Evolutionary conservation across 2,113 vertebrate species (phyloP).

Genomic region (Chamaea fasciata): DNA sequence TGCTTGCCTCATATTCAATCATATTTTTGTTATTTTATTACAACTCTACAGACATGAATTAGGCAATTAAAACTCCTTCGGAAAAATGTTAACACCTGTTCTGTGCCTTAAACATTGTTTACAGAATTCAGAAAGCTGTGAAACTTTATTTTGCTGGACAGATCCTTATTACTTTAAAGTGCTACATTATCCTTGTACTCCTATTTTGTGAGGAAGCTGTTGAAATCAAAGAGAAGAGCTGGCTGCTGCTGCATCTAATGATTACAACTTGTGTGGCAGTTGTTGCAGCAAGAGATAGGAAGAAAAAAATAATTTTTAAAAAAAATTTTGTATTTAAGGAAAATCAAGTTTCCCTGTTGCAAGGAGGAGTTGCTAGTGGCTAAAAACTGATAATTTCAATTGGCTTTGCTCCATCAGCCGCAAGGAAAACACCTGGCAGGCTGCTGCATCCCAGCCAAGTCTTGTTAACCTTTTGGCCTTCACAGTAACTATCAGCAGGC

Average conservation of each 20-base stretch:
- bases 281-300: neutral
- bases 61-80: constrained; percentile 21
- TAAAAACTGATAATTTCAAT: constrained; percentile 60
- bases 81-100: constrained; percentile 38
- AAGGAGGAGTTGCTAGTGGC: constrained; percentile 24
- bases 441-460: constrained; percentile 53
- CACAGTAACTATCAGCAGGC: constrained; percentile 65
- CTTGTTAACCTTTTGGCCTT: constrained; percentile 76
- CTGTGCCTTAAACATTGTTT: neutral
- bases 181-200: neutral
- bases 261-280: constrained; percentile 27
- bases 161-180: constrained; percentile 23
- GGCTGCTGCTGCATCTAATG: constrained; percentile 28
- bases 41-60: constrained; percentile 9
- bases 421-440: constrained; percentile 72
- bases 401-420: constrained; percentile 71
- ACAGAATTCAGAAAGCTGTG: neutral
- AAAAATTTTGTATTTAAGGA: neutral
- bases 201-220: neutral
- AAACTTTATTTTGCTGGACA: constrained; percentile 13
- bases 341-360: neutral
- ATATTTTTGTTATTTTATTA: constrained; percentile 57
- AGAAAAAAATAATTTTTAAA: neutral
- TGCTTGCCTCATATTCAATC: constrained; percentile 51
- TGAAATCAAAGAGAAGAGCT: constrained; percentile 6